Percentiles rank a stretch among this genome's conserved stretches.
Evolutionary conservation across 2,113 vertebrate genomes (phyloP).

Genomic region (Pelecanoides urinatrix): DNA sequence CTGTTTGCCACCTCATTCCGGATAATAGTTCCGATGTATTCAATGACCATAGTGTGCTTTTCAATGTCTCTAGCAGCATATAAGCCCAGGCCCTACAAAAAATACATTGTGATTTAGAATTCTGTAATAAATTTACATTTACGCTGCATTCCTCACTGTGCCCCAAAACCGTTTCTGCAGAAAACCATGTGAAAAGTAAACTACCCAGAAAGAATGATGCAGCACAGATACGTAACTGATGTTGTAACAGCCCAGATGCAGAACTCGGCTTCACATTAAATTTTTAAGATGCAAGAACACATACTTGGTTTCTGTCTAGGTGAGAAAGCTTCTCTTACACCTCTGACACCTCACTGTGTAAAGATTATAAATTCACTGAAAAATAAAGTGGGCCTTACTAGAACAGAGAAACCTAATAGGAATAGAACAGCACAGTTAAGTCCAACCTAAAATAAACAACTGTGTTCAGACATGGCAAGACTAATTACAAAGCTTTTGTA

Average conservation of each 20-base stretch:
- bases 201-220: no score
- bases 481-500: neutral
- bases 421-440: neutral
- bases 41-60: conserved; percentile 99
- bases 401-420: neutral
- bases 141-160: rapidly evolving
- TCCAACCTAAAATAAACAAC: neutral
- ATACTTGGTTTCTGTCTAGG: neutral
- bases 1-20: conserved; percentile 96
- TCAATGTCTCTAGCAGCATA: conserved; percentile 97
- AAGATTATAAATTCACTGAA: neutral
- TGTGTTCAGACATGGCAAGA: rapidly evolving
- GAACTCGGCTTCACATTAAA: neutral
- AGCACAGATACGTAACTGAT: rapidly evolving
- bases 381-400: neutral
- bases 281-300: neutral
- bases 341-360: neutral
- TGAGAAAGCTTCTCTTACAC: neutral
- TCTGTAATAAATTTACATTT: no score
- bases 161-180: neutral
- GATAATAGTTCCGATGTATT: conserved; percentile 97
- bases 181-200: neutral
- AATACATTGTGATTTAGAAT: rapidly evolving
- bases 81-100: conserved; percentile 88
- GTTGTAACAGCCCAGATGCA: neutral